These are phyloP conservation scores for Trachelus iudaicus DNA, from an alignment of 2,888 invertebrate genomes.

Conservation along the genomic window DNA sequence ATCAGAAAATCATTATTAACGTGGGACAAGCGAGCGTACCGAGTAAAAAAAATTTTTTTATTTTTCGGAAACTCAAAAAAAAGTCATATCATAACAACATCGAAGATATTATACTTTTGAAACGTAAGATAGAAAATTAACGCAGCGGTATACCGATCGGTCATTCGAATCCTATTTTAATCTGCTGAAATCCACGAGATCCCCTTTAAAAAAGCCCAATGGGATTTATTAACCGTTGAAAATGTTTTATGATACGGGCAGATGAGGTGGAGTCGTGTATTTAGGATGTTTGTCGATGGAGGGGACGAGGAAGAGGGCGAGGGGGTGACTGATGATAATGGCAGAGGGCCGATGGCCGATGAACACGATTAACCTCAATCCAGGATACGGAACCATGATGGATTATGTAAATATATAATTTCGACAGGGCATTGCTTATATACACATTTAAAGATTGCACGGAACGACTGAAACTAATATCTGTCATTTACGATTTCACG, in stretches of 20 bases:
- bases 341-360: neutral
- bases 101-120: too few species aligned
- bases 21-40: too few species aligned
- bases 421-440: neutral
- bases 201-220: neutral
- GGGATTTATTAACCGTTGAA: constrained; percentile 11
- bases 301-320: too few species aligned
- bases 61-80: too few species aligned
- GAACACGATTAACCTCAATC: constrained; percentile 2
- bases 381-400: constrained; percentile 18
- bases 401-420: constrained; percentile 17
- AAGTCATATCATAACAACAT: too few species aligned
- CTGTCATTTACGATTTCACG: too few species aligned
- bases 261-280: constrained; percentile 2
- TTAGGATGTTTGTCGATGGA: neutral
- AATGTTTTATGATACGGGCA: constrained; percentile 3
- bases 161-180: too few species aligned
- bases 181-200: too few species aligned
- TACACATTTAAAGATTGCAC: neutral
- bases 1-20: too few species aligned
- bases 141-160: too few species aligned
- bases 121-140: too few species aligned
- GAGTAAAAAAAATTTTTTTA: too few species aligned
- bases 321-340: neutral
- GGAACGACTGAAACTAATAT: neutral